Conservation (phyloP, 2,888 invertebrate genomes). For the Mesoligia furuncula region DNA sequence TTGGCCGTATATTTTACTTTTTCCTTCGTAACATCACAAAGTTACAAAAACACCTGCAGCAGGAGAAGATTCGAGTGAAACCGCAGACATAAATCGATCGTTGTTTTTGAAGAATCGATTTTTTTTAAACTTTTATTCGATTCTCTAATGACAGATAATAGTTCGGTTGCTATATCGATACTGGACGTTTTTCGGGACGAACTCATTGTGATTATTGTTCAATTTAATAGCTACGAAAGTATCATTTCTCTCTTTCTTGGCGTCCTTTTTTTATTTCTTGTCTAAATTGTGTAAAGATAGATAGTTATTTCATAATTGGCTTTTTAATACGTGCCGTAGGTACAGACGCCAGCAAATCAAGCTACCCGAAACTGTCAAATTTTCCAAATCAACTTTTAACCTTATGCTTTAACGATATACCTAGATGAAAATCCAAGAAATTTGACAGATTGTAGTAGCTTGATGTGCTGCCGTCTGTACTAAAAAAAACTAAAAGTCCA, state of each 20-base stretch:
- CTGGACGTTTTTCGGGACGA: slow-evolving; percentile 66
- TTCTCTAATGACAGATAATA: slow-evolving; percentile 78
- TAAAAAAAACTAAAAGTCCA: not conserved
- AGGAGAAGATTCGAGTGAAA: slow-evolving; percentile 73
- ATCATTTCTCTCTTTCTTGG: slow-evolving; percentile 31
- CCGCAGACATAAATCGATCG: slow-evolving; percentile 80
- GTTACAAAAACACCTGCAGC: slow-evolving; percentile 72
- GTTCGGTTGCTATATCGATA: slow-evolving; percentile 67
- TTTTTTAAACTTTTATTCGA: slow-evolving; percentile 75
- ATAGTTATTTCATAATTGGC: not conserved
- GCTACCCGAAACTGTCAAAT: no score
- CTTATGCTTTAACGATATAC: no score
- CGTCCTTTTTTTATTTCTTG: slow-evolving; percentile 44
- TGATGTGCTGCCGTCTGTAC: no score
- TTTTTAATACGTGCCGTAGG: not conserved
- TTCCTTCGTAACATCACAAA: slow-evolving; percentile 57
- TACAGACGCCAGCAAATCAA: not conserved
- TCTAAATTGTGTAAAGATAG: slow-evolving; percentile 18
- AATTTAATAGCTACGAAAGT: slow-evolving; percentile 63
- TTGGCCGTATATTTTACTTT: slow-evolving; percentile 6
- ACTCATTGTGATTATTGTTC: slow-evolving; percentile 66
- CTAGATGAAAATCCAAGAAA: no score
- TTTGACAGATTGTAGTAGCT: not conserved
- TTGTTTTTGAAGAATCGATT: slow-evolving; percentile 78
- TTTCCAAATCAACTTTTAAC: no score